phyloP scores from a whole-genome alignment of 1,140 invertebrate genomes.

The Lanistes nyassanus region DNA sequence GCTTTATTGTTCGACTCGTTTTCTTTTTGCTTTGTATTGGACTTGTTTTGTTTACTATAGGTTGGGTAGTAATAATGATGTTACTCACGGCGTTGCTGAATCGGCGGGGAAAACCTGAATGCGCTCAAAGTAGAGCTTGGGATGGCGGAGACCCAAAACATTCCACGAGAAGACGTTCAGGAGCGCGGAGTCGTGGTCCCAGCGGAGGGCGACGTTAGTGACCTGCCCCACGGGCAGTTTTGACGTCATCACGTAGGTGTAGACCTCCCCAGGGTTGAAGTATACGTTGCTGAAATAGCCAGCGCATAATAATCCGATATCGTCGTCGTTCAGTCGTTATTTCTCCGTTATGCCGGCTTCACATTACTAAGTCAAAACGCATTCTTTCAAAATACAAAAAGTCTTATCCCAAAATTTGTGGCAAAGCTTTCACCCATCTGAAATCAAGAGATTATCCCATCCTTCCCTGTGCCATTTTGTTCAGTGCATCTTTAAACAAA shows the following conservation, averaged over 20 bases:
- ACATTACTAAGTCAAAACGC: neutral
- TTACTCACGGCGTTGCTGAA: slow-evolving; percentile 30
- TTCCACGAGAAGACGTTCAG: slow-evolving; percentile 42
- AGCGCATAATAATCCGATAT: neutral
- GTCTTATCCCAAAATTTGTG: too few species aligned
- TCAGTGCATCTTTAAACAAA: too few species aligned
- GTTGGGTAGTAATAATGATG: too few species aligned
- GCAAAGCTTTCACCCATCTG: neutral
- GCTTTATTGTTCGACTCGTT: too few species aligned
- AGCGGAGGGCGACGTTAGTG: slow-evolving; percentile 28
- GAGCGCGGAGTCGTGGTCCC: slow-evolving; percentile 29
- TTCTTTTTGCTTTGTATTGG: too few species aligned
- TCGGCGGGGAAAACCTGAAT: slow-evolving; percentile 27
- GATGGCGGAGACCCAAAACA: slow-evolving; percentile 34
- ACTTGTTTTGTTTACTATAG: too few species aligned
- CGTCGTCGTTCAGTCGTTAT: neutral
- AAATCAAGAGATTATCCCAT: neutral
- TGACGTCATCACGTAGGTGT: slow-evolving; percentile 34
- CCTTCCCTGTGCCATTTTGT: too few species aligned
- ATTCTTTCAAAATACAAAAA: neutral
- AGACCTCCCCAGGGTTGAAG: slow-evolving; percentile 31
- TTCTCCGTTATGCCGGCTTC: neutral
- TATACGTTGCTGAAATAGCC: slow-evolving; percentile 29
- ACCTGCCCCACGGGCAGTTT: slow-evolving; percentile 31
- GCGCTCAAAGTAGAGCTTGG: slow-evolving; percentile 28